A percentile compares a stretch with the other conserved stretches of the same genome.
phyloP scores from a whole-genome alignment of 2,113 vertebrate genomes.

The Trematomus loennbergii region DNA sequence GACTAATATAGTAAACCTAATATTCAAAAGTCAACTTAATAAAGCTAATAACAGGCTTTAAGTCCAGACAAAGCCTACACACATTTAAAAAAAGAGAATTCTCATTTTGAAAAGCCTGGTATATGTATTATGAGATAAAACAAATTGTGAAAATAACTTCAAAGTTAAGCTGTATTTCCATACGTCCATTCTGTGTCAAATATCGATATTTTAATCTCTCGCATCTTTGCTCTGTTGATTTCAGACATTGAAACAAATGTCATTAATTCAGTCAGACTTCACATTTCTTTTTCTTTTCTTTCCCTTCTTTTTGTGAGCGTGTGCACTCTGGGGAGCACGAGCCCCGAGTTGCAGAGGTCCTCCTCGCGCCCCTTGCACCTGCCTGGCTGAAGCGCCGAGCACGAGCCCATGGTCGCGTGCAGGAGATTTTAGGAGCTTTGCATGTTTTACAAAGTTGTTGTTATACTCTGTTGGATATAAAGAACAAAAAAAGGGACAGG shows the following conservation, averaged over 20 bases:
- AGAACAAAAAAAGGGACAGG: slow-evolving; percentile 21
- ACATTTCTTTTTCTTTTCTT: slow-evolving; percentile 54
- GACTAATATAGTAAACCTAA: neutral
- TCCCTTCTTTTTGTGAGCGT: slow-evolving; percentile 56
- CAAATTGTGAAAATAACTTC: neutral
- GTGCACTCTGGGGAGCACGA: slow-evolving; percentile 79
- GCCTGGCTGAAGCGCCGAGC: slow-evolving; percentile 73
- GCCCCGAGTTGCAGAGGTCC: slow-evolving; percentile 70
- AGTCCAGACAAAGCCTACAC: neutral
- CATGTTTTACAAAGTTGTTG: slow-evolving; percentile 85
- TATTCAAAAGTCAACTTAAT: slow-evolving; percentile 10
- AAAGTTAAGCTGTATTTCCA: neutral
- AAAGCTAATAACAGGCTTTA: neutral
- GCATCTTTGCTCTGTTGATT: slow-evolving; percentile 40
- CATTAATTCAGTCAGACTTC: slow-evolving; percentile 76
- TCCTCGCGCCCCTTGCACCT: slow-evolving; percentile 81
- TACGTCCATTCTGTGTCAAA: neutral
- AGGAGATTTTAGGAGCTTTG: slow-evolving; percentile 85
- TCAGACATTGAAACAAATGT: slow-evolving; percentile 68
- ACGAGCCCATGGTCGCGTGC: slow-evolving; percentile 84
- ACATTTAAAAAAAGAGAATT: slow-evolving; percentile 3
- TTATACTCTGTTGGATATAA: slow-evolving; percentile 63
- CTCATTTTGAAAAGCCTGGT: neutral
- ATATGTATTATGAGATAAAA: neutral
- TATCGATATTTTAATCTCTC: neutral